phyloP scores from a whole-genome alignment of 2,888 invertebrate genomes.

The Diogma glabrata region DNA sequence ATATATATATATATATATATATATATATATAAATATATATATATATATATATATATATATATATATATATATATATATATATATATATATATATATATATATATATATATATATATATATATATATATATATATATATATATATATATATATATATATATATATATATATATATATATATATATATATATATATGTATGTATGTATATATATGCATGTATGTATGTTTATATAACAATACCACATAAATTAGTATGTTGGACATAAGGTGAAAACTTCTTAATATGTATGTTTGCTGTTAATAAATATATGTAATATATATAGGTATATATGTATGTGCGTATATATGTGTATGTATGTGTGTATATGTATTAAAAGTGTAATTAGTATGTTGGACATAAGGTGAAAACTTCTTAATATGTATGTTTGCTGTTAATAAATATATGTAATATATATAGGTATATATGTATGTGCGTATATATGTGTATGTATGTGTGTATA shows the following conservation, averaged over 20 bases:
- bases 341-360: neutral
- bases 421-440: too few species aligned
- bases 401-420: too few species aligned
- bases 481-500: too few species aligned
- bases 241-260: neutral
- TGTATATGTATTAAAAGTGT: neutral
- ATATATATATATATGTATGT: neutral
- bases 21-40: neutral
- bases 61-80: neutral
- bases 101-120: neutral
- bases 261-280: neutral
- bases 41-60: neutral
- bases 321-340: neutral
- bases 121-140: neutral
- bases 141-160: neutral
- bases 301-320: neutral
- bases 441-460: too few species aligned
- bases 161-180: neutral
- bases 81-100: neutral
- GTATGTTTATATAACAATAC: neutral
- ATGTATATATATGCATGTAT: neutral
- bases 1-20: neutral
- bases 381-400: too few species aligned
- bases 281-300: neutral
- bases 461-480: too few species aligned